phyloP scores from a whole-genome alignment of 2,888 invertebrate species.

The Ochlodes sylvanus region DNA sequence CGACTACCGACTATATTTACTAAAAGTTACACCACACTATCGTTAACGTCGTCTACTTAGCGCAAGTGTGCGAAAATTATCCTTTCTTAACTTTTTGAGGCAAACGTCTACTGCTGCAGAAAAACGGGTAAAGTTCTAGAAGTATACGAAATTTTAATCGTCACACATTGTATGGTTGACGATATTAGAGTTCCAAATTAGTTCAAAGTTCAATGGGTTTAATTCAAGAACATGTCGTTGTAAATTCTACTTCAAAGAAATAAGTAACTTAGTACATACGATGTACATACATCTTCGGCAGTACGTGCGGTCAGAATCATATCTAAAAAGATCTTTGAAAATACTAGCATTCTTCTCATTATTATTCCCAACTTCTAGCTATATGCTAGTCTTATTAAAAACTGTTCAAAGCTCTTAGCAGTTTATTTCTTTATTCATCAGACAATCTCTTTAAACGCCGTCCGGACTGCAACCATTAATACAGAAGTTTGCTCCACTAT shows the following conservation, averaged over 20 bases:
- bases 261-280: not conserved
- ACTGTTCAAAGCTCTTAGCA: slow-evolving; percentile 32
- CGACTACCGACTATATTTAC: slow-evolving; percentile 61
- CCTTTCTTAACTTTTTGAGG: slow-evolving; percentile 13
- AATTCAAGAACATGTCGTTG: not conserved
- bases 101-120: slow-evolving; percentile 4
- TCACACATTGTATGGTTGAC: slow-evolving; percentile 11
- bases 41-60: slow-evolving; percentile 45
- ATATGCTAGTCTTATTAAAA: slow-evolving; percentile 20
- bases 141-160: slow-evolving; percentile 21
- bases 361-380: not conserved
- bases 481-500: slow-evolving; percentile 37
- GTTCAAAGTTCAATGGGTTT: slow-evolving; percentile 9
- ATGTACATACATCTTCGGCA: not conserved
- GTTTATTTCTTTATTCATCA: slow-evolving; percentile 36
- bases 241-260: not conserved
- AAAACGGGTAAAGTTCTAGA: slow-evolving; percentile 28
- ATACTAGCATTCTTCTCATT: not conserved
- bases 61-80: slow-evolving; percentile 28
- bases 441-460: slow-evolving; percentile 28
- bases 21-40: slow-evolving; percentile 51
- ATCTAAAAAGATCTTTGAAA: not conserved
- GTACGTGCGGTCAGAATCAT: not conserved
- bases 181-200: slow-evolving; percentile 31
- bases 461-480: slow-evolving; percentile 34